Conservation (phyloP, 2,888 invertebrate genomes). For the Drosophila peninsularis region DNA sequence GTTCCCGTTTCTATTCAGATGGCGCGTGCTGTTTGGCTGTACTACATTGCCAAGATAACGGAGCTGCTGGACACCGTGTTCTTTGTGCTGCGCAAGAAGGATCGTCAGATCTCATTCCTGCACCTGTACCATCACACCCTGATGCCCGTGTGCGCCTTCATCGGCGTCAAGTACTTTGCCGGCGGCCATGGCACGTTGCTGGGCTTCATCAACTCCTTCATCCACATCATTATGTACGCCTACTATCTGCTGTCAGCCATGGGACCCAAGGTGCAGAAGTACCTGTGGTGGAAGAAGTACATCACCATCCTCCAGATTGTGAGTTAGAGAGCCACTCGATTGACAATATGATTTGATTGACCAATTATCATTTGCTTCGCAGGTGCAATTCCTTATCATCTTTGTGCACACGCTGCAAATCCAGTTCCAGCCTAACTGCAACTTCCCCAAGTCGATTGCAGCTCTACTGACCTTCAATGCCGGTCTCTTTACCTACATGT, state of each 20-base stretch:
- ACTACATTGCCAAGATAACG: slow-evolving; percentile 84
- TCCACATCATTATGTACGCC: slow-evolving; percentile 96
- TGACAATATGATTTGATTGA: neutral
- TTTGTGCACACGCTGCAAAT: slow-evolving; percentile 89
- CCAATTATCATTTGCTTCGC: slow-evolving; percentile 60
- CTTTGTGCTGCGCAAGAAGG: slow-evolving; percentile 93
- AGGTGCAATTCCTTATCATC: slow-evolving; percentile 91
- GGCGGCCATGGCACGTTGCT: slow-evolving; percentile 95
- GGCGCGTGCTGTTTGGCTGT: slow-evolving; percentile 85
- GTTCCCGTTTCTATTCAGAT: slow-evolving; percentile 71
- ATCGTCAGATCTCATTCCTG: slow-evolving; percentile 92
- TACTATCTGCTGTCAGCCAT: slow-evolving; percentile 95
- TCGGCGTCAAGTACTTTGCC: slow-evolving; percentile 90
- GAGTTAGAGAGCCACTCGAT: slow-evolving; percentile 70
- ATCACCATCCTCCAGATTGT: slow-evolving; percentile 94
- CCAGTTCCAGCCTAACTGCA: slow-evolving; percentile 88
- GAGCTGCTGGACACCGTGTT: slow-evolving; percentile 87
- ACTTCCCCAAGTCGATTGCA: slow-evolving; percentile 89
- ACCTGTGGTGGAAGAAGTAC: slow-evolving; percentile 97
- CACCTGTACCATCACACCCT: slow-evolving; percentile 94
- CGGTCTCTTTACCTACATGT: slow-evolving; percentile 90
- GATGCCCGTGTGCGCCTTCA: slow-evolving; percentile 88
- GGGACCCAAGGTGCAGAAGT: slow-evolving; percentile 94
- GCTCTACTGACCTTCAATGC: slow-evolving; percentile 89
- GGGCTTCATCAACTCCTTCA: slow-evolving; percentile 94